Evolutionary conservation across 2,888 invertebrate species (phyloP).

Genomic region (Athalia cordata): DNA sequence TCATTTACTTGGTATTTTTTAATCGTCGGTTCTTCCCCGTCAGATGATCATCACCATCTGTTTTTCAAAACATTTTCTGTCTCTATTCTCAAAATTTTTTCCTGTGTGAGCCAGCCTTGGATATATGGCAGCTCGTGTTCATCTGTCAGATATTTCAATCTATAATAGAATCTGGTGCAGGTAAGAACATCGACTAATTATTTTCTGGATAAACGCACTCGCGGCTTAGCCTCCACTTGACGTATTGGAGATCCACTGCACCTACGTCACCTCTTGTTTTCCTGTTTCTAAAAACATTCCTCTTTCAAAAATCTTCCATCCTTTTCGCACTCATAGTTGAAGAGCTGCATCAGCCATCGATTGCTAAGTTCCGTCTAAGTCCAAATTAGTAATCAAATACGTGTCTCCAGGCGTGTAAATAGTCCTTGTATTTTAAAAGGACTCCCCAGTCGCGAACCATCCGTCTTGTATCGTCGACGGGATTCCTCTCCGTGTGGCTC

Average conservation of each 20-base stretch:
- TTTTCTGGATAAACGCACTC: no score
- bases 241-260: neutral
- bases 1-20: neutral
- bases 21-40: neutral
- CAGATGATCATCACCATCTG: no score
- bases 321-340: neutral
- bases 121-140: no score
- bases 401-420: conserved; percentile 70
- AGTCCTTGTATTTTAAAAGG: conserved; percentile 70
- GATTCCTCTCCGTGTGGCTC: conserved; percentile 64
- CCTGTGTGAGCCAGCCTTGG: no score
- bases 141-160: no score
- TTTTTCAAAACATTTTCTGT: no score
- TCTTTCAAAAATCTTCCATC: neutral
- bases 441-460: conserved; percentile 72
- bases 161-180: no score
- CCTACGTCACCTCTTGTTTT: conserved; percentile 8
- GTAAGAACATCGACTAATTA: no score
- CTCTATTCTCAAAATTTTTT: no score
- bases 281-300: conserved; percentile 26
- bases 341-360: no score
- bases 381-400: conserved; percentile 49
- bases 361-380: no score
- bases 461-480: conserved; percentile 67
- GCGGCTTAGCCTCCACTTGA: no score